Base-by-base conservation (phyloP, 2,113 vertebrate genomes). In the Ondatra zibethicus region DNA sequence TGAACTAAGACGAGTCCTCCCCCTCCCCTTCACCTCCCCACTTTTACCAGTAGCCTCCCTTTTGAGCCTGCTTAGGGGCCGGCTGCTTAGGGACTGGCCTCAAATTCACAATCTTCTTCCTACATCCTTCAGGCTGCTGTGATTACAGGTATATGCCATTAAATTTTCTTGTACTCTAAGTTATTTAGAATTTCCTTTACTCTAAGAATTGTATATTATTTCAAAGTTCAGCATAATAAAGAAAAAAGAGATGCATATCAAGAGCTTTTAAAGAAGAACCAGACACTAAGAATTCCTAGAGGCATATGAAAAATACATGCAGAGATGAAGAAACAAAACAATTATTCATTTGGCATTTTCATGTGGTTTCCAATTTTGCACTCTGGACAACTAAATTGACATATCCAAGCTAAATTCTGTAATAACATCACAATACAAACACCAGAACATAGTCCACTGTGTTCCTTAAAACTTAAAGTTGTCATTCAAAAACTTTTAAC, bases 111-210 rank as follows among this genome's bases (percentile, higher is more conserved):
- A 7, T 66, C 10, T 47, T 65, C 7, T 29, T 72, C 25, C 36
- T 52, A 52, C 23, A 55, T n/a, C 0, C 13, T 31, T 55, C 7
- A 72, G 12, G 39, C 33, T 73, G 0, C 6, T 73, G 2, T 29
- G 25, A 21, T 33, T 55, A 27, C 25, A 42, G 14, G 13, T 39
- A 42, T 19, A 14, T 12, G 0, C 1, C 4, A 21, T 29, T 0
- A 58, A 42, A 19, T 10, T 73, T 5, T 17, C 12, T 42, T 88
- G 8, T 4, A 31, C 87, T 17, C 0, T 31, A 63, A 21, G 7
- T 75, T 96, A 29, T 88, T 85, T 92, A 89, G 75, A 92, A 82
- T 81, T 23, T 39, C 42, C 89, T 86, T n/a, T 21, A 27, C 68
- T 33, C 14, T 92, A 84, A 85, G 63, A 78, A 70, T 55, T 50